Base-by-base conservation (phyloP, 2,888 invertebrate genomes). In the Noctua fimbriata region DNA sequence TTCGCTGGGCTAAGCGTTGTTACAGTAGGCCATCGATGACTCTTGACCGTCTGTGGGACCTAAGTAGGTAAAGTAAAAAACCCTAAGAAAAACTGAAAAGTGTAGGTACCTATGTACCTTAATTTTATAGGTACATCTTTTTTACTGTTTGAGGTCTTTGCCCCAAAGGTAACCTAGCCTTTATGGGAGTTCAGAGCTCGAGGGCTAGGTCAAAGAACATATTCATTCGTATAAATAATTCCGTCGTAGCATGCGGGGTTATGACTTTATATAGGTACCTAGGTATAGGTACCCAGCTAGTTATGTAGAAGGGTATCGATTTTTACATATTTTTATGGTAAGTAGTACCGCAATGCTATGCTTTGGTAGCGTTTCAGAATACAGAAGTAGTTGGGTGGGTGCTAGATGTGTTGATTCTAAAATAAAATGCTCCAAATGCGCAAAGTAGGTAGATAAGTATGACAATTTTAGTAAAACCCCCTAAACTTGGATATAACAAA, bases 261-360 rank as follows among this genome's bases (percentile, higher is more conserved):
- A 67, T 63, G 32, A 84, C 41, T 72, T 32, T 44, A 58, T 66
- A 63, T 73, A 32, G 32, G 32, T 32, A 47, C 2, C 18, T 67
- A 67, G 44, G 36, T 24, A 7, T 41, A 72, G n/a, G 24, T 72
- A 55, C 5, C n/a, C 65, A 47, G 47, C 55, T 69, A 58, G 49
- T 32, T 65, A 52, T 58, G 44, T 84, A 65, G 12, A 24, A 12
- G 14, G 21, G 7, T 76, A 86, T 82, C 73, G 83, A 83, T 84
- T 86, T 86, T 86, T 82, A 71, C 77, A 86, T 86, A 86, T 77
- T 86, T 86, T 86, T 86, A 86, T 82, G 83, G 73, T 70, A 72
- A 76, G 83, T 55, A 86, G 71, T 77, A 86, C 83, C 78, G 83
- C 77, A 73, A 63, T 77, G 83, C 36, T 69, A 58, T 63, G 82